A percentile compares a stretch with the other conserved stretches of the same genome.
Evolutionary conservation across 2,888 invertebrate genomes (phyloP).

Genomic region (Sarcophaga variegata): DNA sequence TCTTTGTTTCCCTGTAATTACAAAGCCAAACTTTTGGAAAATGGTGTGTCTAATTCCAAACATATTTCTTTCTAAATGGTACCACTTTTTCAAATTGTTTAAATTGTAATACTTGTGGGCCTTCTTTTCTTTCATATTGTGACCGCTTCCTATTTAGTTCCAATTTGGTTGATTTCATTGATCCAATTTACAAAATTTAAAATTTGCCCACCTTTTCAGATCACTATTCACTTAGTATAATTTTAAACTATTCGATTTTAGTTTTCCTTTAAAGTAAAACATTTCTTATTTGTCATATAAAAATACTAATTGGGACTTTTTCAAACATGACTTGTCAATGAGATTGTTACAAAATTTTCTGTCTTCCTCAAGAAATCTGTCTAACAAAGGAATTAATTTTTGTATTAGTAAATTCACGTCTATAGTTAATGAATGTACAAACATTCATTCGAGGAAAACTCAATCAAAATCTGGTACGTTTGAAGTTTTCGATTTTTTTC

Average conservation of each 20-base stretch:
- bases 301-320: too few relatives aligned
- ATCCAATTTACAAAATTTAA: neutral
- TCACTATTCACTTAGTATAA: neutral
- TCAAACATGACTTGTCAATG: neutral
- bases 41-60: too few relatives aligned
- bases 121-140: neutral
- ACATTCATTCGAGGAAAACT: too few relatives aligned
- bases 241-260: neutral
- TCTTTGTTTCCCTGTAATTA: too few relatives aligned
- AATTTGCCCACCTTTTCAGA: neutral
- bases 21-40: too few relatives aligned
- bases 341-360: slow-evolving; percentile 9
- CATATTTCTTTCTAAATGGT: too few relatives aligned
- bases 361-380: neutral
- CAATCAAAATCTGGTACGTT: too few relatives aligned
- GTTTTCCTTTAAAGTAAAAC: neutral
- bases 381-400: neutral
- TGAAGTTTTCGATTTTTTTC: too few relatives aligned
- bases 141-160: neutral
- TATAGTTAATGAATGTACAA: neutral
- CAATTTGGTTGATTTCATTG: neutral
- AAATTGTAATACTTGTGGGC: too few relatives aligned
- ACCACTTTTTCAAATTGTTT: too few relatives aligned
- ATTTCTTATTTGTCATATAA: too few relatives aligned
- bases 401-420: neutral